phyloP scores from a whole-genome alignment of 2,888 invertebrate species.

The Drosophila paracracens region DNA sequence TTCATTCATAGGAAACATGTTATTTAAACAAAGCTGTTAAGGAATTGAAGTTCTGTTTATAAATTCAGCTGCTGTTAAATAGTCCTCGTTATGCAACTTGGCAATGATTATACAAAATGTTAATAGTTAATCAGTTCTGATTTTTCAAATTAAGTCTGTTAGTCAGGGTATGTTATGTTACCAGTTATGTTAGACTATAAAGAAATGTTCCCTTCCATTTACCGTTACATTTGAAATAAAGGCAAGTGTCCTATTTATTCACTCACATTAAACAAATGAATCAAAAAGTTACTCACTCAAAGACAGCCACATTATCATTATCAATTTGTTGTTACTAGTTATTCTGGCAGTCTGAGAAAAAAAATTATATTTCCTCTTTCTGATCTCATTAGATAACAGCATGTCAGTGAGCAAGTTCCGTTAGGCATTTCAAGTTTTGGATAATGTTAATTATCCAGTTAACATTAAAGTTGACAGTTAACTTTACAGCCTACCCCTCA shows the following conservation, averaged over 20 bases:
- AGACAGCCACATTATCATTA: background rate
- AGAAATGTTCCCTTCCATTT: background rate
- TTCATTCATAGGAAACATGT: background rate
- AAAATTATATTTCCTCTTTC: background rate
- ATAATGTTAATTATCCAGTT: background rate
- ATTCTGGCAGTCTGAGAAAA: background rate
- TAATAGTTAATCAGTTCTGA: background rate
- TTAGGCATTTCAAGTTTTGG: too few relatives aligned
- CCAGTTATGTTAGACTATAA: background rate
- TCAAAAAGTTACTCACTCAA: background rate
- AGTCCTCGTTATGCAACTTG: background rate
- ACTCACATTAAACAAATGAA: background rate
- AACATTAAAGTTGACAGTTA: background rate
- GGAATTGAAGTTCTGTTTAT: background rate
- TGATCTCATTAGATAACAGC: background rate
- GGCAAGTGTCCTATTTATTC: background rate
- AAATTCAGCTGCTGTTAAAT: background rate
- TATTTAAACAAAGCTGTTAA: background rate
- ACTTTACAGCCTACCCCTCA: background rate
- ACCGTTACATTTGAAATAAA: background rate
- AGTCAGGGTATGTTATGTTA: background rate
- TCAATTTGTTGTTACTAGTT: background rate
- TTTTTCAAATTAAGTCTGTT: background rate
- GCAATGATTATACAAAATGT: background rate
- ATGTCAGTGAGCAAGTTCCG: background rate